A percentile compares a stretch with the other conserved stretches of the same genome.
Conservation (phyloP, 2,113 vertebrate species). For the Sclerurus mexicanus region DNA sequence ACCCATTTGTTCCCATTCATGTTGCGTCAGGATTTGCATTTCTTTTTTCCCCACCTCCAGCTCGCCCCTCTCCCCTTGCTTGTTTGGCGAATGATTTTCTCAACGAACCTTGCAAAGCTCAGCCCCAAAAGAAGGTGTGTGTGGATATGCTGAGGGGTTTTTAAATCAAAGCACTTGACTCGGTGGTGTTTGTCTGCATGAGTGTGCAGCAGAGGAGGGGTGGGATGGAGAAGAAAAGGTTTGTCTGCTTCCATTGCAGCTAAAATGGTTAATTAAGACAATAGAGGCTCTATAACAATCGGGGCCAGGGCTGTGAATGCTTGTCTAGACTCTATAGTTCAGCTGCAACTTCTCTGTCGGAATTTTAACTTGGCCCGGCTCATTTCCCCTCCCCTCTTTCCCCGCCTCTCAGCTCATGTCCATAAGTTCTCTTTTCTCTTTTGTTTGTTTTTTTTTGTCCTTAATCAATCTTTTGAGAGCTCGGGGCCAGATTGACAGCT, state of each 20-base stretch:
- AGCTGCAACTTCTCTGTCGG: constrained; percentile 63
- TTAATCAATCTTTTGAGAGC: constrained; percentile 64
- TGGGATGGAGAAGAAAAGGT: constrained; percentile 62
- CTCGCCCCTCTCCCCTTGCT: neutral
- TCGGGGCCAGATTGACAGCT: constrained; percentile 35
- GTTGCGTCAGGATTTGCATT: constrained; percentile 35
- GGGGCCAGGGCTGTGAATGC: constrained; percentile 52
- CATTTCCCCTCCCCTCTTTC: constrained; percentile 36
- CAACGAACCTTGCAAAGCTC: neutral
- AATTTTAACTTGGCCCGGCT: constrained; percentile 67
- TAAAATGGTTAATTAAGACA: constrained; percentile 75
- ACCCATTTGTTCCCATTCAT: constrained; percentile 24
- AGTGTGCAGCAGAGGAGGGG: constrained; percentile 14
- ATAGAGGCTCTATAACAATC: constrained; percentile 61
- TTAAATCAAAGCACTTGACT: constrained; percentile 63
- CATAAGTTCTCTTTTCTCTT: constrained; percentile 45
- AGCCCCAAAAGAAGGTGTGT: neutral
- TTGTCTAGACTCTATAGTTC: constrained; percentile 73
- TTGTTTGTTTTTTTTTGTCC: constrained; percentile 34
- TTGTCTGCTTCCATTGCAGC: constrained; percentile 51
- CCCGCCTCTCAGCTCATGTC: constrained; percentile 56
- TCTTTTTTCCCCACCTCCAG: neutral
- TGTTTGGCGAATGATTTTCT: constrained; percentile 8
- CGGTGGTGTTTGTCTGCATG: constrained; percentile 43
- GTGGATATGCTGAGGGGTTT: neutral